Evolutionary conservation across 2,113 vertebrate genomes (phyloP), one percentile per base, ranked within the genome.

Genomic region (Amazona vittata): DNA sequence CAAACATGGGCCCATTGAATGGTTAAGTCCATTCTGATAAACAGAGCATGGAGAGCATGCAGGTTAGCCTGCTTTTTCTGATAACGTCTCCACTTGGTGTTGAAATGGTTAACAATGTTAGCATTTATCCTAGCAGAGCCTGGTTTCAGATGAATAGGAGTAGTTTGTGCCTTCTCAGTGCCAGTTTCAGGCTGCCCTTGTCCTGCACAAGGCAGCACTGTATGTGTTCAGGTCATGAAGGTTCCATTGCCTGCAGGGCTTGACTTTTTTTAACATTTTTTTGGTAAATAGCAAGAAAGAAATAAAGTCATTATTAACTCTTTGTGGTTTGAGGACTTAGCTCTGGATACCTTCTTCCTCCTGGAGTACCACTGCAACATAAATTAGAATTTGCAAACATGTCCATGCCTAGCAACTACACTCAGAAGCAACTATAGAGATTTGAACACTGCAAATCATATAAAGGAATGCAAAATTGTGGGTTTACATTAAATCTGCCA

Each of bases 121-220:
- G 35, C 64, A 62, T 83, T 94, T 90, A 46, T 33, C 60, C 26
- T 52, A 64, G 41, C 62, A 91, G 87, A 62, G 90, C 73, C 63
- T 74, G 70, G 63, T 92, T 94, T 88, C 39, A 52, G 29, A 96
- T 95, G 95, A 97, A 97, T 90, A 85, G 65, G 53, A 55, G 79
- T 59, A 89, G 87, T 96, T 82, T 94, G 76, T 96, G 93, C 64
- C 55, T 92, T 77, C 74, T 82, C 81, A 86, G 47, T 74, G 92
- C 67, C 35, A 83, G n/a, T 80, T 92, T 81, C 81, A 84, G 55
- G 41, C 70, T 86, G 44, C 75, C 64, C 74, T 95, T 59, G 62
- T 65, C 70, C 85, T 64, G 68, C 82, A 96, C 89, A 97, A 96
- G 95, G 93, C 96, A 91, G 41, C 64, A 88, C 94, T 95, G 65